Conservation (phyloP, 37 sponge, comb jelly and placozoan genomes). For the Eunapius fragilis region DNA sequence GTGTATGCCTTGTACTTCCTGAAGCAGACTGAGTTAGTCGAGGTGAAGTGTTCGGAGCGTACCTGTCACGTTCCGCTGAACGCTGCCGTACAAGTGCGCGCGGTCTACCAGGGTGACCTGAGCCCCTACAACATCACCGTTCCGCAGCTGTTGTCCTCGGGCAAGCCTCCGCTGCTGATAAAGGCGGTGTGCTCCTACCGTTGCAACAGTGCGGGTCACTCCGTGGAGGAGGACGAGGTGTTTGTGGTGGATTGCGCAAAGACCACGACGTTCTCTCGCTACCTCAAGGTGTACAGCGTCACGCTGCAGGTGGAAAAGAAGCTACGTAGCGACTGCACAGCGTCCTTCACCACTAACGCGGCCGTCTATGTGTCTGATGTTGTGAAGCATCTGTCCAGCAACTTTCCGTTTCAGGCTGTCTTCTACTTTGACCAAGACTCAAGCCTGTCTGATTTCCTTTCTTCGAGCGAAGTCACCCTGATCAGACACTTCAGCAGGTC, state of each 20-base stretch:
- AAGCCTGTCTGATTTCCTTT: background rate
- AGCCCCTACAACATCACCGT: background rate
- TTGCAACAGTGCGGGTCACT: background rate
- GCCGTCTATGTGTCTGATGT: background rate
- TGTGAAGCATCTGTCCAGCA: background rate
- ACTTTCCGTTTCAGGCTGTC: background rate
- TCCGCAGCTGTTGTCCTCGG: background rate
- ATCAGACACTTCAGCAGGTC: background rate
- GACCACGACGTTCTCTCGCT: background rate
- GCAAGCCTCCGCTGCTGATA: slow-evolving; percentile 31
- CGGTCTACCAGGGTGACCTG: background rate
- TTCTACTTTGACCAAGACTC: background rate
- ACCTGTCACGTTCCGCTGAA: background rate
- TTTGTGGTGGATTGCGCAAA: background rate
- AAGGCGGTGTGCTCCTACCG: slow-evolving; percentile 15
- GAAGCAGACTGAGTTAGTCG: background rate
- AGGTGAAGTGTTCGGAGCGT: background rate
- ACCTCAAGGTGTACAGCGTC: background rate
- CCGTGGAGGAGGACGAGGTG: slow-evolving; percentile 23
- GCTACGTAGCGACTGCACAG: background rate
- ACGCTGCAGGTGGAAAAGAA: background rate
- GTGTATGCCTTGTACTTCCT: background rate
- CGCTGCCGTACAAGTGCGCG: background rate
- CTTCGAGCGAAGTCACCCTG: background rate
- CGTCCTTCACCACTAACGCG: background rate